A percentile compares a stretch with the other conserved stretches of the same genome.
These are phyloP conservation scores for Leucozona laternaria DNA, from an alignment of 2,888 invertebrate genomes.

Conservation along the genomic window DNA sequence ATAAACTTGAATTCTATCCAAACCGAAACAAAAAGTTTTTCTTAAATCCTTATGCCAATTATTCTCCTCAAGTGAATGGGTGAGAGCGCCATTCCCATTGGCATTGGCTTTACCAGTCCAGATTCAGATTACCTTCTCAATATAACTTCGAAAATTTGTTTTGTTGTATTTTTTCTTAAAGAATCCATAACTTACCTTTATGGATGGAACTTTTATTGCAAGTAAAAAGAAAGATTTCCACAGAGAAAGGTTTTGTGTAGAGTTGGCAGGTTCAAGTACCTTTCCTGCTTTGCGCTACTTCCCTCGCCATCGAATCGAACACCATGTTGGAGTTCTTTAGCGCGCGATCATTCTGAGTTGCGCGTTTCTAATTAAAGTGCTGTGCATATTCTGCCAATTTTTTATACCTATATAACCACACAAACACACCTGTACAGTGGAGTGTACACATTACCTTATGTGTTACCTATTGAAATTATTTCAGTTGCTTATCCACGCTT, in stretches of 20 bases:
- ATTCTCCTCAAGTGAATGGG: no score
- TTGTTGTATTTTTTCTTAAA: neutral
- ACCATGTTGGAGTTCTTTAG: neutral
- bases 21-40: no score
- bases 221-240: slow-evolving; percentile 17
- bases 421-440: slow-evolving; percentile 1
- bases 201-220: neutral
- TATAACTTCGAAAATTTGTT: no score
- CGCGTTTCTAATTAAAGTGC: slow-evolving; percentile 67
- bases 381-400: slow-evolving; percentile 56
- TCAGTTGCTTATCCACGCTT: slow-evolving; percentile 75
- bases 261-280: slow-evolving; percentile 68
- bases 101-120: no score
- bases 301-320: neutral
- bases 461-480: slow-evolving; percentile 73
- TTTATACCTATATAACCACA: neutral
- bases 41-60: no score
- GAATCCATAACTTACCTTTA: neutral
- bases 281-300: slow-evolving; percentile 15
- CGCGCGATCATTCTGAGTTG: slow-evolving; percentile 44
- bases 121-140: no score
- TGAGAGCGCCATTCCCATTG: no score
- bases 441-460: slow-evolving; percentile 14
- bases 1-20: no score
- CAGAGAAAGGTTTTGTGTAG: slow-evolving; percentile 40